Evolutionary conservation across 2,113 vertebrate species (phyloP), one percentile per base, ranked within the genome.

Genomic region (Paratilapia polleni): DNA sequence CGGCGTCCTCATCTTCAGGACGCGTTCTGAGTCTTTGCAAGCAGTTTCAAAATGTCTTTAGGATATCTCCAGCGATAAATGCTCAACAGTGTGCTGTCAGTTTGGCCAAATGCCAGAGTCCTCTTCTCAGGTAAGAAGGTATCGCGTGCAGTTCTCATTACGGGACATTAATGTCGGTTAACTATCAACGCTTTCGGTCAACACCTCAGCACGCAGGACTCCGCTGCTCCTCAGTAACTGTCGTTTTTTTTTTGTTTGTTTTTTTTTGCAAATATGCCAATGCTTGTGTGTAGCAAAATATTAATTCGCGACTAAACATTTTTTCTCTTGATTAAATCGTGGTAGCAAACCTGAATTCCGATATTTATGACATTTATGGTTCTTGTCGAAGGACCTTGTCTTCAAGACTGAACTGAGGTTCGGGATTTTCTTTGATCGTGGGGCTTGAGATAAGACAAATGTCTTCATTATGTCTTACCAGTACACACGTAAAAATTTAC

Each of bases 1-100:
- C 96, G 80, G 91, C 93, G 91, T 94, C 94, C 95, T 91, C 90
- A 1, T 38, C 90, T 1, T 62, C 70, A 52, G 92, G 94, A 86
- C 94, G 95, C 77, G 80, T 95, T 80, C 78, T 94, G 78, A 91
- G 86, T 83, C 70, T 96, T 43, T 96, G 96, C 84, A 95, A 89
- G 70, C 94, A 94, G 41, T 95, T 96, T 94, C 93, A 96, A 73
- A 94, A 86, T 38, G 86, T 87, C 31, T 82, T 92, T 17, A 89
- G 89, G 66, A 85, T 96, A 57, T 93, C 95, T n/a, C 75, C 95
- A 4, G 26, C 61, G 6, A 58, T 83, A 58, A 85, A 75, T 15
- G 11, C 81, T 70, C 90, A 85, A 5, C 58, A 34, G 8, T 81
- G 74, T n/a, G 13, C 77, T 11, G 6, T 62, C 6, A 38, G 17